Evolutionary conservation across 1,140 invertebrate genomes (phyloP).

Genomic region (Cydia strobilella): DNA sequence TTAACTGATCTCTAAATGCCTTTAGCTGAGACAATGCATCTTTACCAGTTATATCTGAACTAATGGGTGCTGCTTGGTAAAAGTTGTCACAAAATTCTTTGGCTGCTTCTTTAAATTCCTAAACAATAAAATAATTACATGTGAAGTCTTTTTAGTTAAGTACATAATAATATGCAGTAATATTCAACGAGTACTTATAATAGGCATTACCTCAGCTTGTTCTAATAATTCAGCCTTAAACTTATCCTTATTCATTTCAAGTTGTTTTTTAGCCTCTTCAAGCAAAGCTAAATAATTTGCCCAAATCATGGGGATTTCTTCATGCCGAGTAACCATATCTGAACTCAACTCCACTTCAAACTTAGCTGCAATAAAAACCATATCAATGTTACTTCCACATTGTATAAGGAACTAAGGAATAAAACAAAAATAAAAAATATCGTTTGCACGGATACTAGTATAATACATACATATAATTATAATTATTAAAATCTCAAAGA

Average conservation of each 20-base stretch:
- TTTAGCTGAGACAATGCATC: constrained; percentile 85
- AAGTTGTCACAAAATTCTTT: constrained; percentile 83
- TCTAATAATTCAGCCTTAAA: constrained; percentile 85
- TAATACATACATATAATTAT: no score
- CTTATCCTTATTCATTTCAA: constrained; percentile 86
- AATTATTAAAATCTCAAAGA: background rate
- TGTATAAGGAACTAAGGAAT: no score
- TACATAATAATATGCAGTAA: no score
- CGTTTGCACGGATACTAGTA: no score
- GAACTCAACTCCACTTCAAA: constrained; percentile 82
- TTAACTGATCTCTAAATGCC: constrained; percentile 81
- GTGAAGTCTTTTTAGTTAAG: background rate
- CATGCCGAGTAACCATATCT: constrained; percentile 81
- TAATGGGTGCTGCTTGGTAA: constrained; percentile 82
- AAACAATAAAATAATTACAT: background rate
- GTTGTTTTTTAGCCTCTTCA: constrained; percentile 83
- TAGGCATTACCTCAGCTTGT: constrained; percentile 80
- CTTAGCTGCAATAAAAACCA: constrained; percentile 78
- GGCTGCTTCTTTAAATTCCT: constrained; percentile 83
- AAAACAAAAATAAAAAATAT: no score
- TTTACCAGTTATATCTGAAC: constrained; percentile 81
- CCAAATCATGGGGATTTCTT: constrained; percentile 84
- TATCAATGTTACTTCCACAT: background rate
- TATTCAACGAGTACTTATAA: background rate
- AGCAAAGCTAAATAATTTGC: constrained; percentile 83